A percentile compares a stretch with the other conserved stretches of the same genome.
phyloP scores from a whole-genome alignment of 1,140 invertebrate genomes.

The Portunus trituberculatus region DNA sequence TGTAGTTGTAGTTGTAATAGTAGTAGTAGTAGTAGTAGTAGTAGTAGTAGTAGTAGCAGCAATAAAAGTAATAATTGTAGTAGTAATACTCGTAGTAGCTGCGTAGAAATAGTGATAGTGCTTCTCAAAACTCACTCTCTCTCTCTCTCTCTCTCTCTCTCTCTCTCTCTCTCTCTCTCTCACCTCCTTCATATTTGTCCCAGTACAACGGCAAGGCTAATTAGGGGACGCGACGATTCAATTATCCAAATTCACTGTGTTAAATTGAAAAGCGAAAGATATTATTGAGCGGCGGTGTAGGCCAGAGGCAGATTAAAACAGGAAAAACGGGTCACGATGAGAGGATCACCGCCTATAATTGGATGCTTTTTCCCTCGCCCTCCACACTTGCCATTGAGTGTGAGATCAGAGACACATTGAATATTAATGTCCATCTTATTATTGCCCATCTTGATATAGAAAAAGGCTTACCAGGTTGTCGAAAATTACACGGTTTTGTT shows the following conservation, averaged over 20 bases:
- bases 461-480: conserved; percentile 67
- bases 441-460: conserved; percentile 59
- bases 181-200: conserved; percentile 32
- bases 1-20: not conserved
- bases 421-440: conserved; percentile 71
- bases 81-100: too few relatives aligned
- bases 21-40: not conserved
- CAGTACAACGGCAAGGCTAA: conserved; percentile 53
- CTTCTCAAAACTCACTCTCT: too few relatives aligned
- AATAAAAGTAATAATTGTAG: too few relatives aligned
- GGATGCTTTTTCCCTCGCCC: not conserved
- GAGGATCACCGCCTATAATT: conserved; percentile 42
- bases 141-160: too few relatives aligned
- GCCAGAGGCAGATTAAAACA: conserved; percentile 43
- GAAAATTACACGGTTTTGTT: conserved; percentile 73
- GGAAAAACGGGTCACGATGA: conserved; percentile 40
- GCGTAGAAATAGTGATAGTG: too few relatives aligned
- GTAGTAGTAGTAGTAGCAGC: not conserved
- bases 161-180: not conserved
- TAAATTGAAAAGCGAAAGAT: conserved; percentile 49
- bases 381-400: not conserved
- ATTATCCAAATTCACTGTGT: conserved; percentile 63
- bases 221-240: conserved; percentile 48
- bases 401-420: conserved; percentile 57
- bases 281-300: conserved; percentile 45